These are phyloP conservation scores for Strigops habroptila DNA, from an alignment of 2,113 vertebrate species.

Conservation along the genomic window DNA sequence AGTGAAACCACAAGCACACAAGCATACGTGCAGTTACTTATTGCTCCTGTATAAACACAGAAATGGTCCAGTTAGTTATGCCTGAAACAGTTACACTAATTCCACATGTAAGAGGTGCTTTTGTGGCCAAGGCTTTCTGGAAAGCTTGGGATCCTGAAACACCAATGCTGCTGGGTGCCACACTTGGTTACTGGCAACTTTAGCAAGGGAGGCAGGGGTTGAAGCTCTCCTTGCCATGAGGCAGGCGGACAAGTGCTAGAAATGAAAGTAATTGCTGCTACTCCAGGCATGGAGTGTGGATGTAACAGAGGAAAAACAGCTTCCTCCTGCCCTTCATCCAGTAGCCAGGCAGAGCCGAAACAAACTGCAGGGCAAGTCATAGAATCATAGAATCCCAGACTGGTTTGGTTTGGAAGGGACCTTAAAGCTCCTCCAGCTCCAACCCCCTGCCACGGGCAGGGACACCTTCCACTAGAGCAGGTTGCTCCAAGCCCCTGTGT, in stretches of 20 bases:
- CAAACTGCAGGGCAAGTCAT: background rate
- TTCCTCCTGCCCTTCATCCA: background rate
- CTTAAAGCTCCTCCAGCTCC: background rate
- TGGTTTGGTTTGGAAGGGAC: background rate
- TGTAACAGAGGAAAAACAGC: fast-evolving
- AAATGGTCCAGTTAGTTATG: background rate
- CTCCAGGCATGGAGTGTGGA: fast-evolving
- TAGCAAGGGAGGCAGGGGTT: background rate
- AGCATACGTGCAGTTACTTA: background rate
- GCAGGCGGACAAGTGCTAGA: background rate
- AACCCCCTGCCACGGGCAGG: background rate
- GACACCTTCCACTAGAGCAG: background rate
- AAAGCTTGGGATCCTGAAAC: constrained; percentile 14
- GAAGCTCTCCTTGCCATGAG: background rate
- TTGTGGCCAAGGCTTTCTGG: constrained; percentile 7
- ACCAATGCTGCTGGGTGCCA: background rate
- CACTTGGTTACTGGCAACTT: background rate
- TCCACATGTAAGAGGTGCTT: constrained; percentile 6
- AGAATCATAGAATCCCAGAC: background rate
- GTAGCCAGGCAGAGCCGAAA: background rate
- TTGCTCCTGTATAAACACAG: background rate
- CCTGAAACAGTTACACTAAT: constrained; percentile 12
- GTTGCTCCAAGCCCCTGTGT: background rate
- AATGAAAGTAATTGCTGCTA: background rate
- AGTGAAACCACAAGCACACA: background rate